These are phyloP conservation scores for Yponomeuta sedellus DNA, from an alignment of 2,888 invertebrate genomes.

Conservation along the genomic window DNA sequence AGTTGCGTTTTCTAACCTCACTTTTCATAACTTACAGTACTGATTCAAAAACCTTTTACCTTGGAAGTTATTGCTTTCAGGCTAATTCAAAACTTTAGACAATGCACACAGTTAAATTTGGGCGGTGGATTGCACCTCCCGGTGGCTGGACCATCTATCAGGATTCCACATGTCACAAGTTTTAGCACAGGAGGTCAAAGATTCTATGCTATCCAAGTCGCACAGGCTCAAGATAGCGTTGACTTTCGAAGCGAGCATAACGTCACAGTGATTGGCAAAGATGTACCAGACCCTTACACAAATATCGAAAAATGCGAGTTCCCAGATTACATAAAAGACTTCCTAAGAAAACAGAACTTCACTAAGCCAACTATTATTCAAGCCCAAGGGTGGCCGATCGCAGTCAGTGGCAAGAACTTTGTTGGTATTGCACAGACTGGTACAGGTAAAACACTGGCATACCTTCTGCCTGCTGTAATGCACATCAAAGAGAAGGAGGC, in stretches of 20 bases:
- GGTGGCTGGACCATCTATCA: background rate
- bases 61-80: constrained; percentile 1
- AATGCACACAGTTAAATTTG: background rate
- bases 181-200: constrained; percentile 19
- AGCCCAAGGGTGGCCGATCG: constrained; percentile 90
- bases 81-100: constrained; percentile 2
- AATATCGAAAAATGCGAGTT: constrained; percentile 85
- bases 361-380: constrained; percentile 88
- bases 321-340: constrained; percentile 82
- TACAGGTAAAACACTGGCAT: constrained; percentile 86
- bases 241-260: constrained; percentile 80
- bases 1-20: constrained; percentile 28
- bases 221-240: constrained; percentile 70
- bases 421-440: constrained; percentile 92
- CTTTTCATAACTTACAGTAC: background rate
- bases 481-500: constrained; percentile 87
- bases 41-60: background rate
- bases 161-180: background rate
- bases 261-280: constrained; percentile 83
- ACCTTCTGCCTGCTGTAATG: constrained; percentile 87
- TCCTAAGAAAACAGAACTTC: constrained; percentile 79
- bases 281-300: constrained; percentile 84
- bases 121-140: background rate
- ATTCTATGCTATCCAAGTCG: constrained; percentile 47
- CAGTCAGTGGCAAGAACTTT: constrained; percentile 85